These are phyloP conservation scores for Criorhina ranunculi DNA, from an alignment of 2,888 invertebrate species.

Conservation along the genomic window DNA sequence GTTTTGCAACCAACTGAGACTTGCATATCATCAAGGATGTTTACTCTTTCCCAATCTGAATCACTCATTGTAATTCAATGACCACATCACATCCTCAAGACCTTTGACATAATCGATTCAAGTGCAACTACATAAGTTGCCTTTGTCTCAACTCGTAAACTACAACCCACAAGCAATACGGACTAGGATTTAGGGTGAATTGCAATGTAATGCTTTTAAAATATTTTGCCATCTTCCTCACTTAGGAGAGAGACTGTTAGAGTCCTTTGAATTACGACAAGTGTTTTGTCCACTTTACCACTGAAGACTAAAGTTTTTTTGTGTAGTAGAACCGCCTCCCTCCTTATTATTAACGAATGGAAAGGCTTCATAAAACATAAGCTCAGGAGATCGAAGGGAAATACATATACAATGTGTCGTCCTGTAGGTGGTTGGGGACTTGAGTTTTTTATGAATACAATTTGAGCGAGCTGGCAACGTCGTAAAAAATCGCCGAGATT, in stretches of 20 bases:
- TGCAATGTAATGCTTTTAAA: slow-evolving; percentile 22
- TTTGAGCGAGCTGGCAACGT: too few species aligned
- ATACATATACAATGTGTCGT: too few species aligned
- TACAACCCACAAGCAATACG: not conserved
- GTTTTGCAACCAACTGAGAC: too few species aligned
- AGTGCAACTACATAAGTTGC: slow-evolving; percentile 60
- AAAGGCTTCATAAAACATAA: slow-evolving; percentile 10
- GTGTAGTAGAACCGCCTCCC: not conserved
- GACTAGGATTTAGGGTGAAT: too few species aligned
- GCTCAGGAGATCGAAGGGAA: slow-evolving; percentile 5
- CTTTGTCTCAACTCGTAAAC: slow-evolving; percentile 58
- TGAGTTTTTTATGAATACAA: too few species aligned
- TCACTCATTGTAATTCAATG: slow-evolving; percentile 62
- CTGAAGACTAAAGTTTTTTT: not conserved
- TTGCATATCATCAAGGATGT: not conserved
- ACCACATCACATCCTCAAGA: slow-evolving; percentile 36
- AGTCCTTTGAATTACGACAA: slow-evolving; percentile 42
- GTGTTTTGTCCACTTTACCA: slow-evolving; percentile 43
- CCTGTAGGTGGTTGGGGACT: too few species aligned
- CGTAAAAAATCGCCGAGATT: too few species aligned
- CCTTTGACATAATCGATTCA: slow-evolving; percentile 61
- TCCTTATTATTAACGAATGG: slow-evolving; percentile 16
- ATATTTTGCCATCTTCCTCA: slow-evolving; percentile 44
- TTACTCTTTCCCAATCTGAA: slow-evolving; percentile 13
- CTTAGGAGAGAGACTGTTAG: slow-evolving; percentile 24